Evolutionary conservation across 2,113 vertebrate species (phyloP), one percentile per base, ranked within the genome.

Genomic region (Platichthys stellatus): DNA sequence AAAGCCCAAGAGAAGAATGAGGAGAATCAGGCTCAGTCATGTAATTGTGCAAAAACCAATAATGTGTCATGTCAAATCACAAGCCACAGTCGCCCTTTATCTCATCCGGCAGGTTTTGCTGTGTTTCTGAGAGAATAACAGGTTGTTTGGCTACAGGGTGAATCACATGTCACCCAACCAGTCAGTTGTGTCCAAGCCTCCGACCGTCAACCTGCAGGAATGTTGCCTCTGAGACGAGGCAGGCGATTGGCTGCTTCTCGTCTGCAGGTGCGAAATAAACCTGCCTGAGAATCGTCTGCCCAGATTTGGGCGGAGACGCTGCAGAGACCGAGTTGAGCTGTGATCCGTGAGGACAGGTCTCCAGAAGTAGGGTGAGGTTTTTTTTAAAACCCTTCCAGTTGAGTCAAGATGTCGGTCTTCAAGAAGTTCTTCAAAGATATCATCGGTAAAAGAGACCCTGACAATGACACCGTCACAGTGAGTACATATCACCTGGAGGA

Each of bases 371-470:
- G 47, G 47, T 17, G 18, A 51, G 18, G 47, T 3, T 3, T 11
- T 12, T 31, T 31, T 31, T 31, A 31, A 7, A 31, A 7, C 31
- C 1, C 18, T 21, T 18, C 24, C 23, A 73, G 26, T 24, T 4
- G 24, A 74, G 60, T 1, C 35, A 86, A 79, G 40, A 92, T 93
- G 92, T 24, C 90, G 0, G 4, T 88, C 31, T 89, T 93, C 17
- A 87, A 51, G 60, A 90, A 51, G 31, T 72, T 92, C 68, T 88
- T 86, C 63, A 53, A 81, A 21, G 64, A 75, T 5, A 5, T 85
- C 26, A 64, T 92, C 28, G 61, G 24, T 20, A 11, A 91, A 5
- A 79, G n/a, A 69, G 13, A 91, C 21, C 10, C 73, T 0, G 53
- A 87, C 0, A 69, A 89, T 0, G 74, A 83, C 24, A 28, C 70